A percentile compares a stretch with the other conserved stretches of the same genome.
Conservation (phyloP, 2,113 vertebrate species). For the Uropsilus gracilis region DNA sequence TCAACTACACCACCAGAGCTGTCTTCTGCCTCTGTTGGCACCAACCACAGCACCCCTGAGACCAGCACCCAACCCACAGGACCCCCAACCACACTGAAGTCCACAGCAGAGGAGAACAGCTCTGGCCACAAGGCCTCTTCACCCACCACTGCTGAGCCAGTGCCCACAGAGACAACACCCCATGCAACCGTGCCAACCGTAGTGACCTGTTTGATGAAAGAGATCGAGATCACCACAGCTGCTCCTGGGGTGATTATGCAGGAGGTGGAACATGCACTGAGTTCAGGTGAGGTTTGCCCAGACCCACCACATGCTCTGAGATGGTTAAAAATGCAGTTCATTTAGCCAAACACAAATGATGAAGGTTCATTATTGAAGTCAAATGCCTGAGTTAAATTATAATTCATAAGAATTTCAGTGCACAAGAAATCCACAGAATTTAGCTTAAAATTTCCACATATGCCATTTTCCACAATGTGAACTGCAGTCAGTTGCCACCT, state of each 20-base stretch:
- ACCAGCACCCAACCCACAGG: background rate
- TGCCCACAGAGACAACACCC: background rate
- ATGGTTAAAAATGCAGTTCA: background rate
- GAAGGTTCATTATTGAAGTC: background rate
- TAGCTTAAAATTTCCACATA: background rate
- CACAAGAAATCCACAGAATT: too few relatives aligned
- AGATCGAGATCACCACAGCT: slow-evolving; percentile 35
- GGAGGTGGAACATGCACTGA: slow-evolving; percentile 79
- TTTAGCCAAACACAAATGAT: background rate
- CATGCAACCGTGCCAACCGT: slow-evolving; percentile 32
- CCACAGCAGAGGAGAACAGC: background rate
- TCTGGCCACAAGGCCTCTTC: background rate
- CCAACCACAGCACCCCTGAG: background rate
- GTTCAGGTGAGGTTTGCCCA: slow-evolving; percentile 81
- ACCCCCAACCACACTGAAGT: background rate
- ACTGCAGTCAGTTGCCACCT: background rate
- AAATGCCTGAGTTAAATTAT: background rate
- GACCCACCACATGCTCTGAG: fast-evolving
- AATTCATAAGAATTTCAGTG: background rate
- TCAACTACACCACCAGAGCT: background rate
- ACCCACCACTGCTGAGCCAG: background rate
- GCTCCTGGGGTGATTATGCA: slow-evolving; percentile 75
- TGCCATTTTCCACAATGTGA: background rate
- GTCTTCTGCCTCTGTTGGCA: background rate
- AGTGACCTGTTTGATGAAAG: background rate